A percentile compares a stretch with the other conserved stretches of the same genome.
Evolutionary conservation across 2,797 vertebrate genomes (phyloP).

Genomic region (Paguma larvata): DNA sequence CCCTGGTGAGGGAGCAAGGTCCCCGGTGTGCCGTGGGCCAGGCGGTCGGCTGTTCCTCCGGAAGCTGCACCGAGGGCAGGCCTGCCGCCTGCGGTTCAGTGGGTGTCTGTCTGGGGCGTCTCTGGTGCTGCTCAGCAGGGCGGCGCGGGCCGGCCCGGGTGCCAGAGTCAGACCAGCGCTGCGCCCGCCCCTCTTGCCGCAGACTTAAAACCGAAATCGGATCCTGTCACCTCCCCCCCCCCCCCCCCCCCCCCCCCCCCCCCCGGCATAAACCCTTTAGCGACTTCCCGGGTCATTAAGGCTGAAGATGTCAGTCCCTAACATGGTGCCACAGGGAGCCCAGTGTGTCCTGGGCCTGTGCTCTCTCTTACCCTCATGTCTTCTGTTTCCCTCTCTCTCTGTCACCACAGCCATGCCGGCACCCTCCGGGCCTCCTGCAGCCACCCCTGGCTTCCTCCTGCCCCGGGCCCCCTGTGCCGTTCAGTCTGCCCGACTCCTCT

Average conservation of each 20-base stretch:
- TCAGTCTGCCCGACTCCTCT: not conserved
- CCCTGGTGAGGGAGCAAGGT: not conserved
- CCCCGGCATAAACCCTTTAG: not conserved
- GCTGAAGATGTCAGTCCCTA: not conserved
- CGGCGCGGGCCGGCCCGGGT: not conserved
- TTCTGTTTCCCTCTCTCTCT: not conserved
- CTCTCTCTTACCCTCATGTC: no score
- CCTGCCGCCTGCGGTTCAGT: no score
- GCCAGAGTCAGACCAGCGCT: not conserved
- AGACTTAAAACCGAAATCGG: not conserved
- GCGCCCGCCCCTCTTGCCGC: not conserved
- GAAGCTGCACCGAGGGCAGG: not conserved
- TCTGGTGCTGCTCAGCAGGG: not conserved
- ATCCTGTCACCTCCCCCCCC: not conserved
- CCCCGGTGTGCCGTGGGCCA: not conserved
- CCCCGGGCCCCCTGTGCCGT: no score
- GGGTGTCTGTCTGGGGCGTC: not conserved
- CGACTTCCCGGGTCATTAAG: not conserved
- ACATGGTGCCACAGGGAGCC: rapidly evolving
- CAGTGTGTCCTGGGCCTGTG: not conserved
- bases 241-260: no score
- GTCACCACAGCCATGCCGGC: not conserved
- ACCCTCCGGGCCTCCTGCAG: not conserved
- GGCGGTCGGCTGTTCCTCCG: not conserved
- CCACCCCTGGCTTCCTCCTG: not conserved